phyloP scores from a whole-genome alignment of 1,140 invertebrate genomes.

The Oncopodura yosiiana region DNA sequence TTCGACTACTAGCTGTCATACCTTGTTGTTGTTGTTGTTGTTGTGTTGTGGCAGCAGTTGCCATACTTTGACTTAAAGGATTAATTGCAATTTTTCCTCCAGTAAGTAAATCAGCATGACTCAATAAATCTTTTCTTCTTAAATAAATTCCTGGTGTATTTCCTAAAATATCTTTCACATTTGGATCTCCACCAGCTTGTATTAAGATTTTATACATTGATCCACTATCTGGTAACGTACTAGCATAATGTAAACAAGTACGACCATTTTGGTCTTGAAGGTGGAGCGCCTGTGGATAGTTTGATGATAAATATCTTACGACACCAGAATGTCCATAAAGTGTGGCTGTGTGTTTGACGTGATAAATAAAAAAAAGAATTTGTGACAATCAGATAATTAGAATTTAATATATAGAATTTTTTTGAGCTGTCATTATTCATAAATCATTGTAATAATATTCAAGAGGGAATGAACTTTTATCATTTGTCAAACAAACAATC shows the following conservation, averaged over 20 bases:
- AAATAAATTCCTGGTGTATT: constrained; percentile 52
- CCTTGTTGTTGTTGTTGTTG: neutral
- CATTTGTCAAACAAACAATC: too few relatives aligned
- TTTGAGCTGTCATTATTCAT: too few relatives aligned
- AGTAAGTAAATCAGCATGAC: constrained; percentile 42
- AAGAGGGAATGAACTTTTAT: too few relatives aligned
- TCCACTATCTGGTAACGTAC: constrained; percentile 70
- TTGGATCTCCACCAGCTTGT: constrained; percentile 72
- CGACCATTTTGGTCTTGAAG: constrained; percentile 62
- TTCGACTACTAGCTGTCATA: neutral
- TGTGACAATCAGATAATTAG: too few relatives aligned
- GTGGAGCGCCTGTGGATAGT: constrained; percentile 17
- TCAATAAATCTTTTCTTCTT: constrained; percentile 55
- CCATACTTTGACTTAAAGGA: neutral
- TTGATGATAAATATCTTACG: too few relatives aligned
- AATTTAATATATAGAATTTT: too few relatives aligned
- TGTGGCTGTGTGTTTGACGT: constrained; percentile 77
- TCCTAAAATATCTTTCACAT: constrained; percentile 57
- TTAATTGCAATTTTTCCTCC: neutral
- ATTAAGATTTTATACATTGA: constrained; percentile 76
- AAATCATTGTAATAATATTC: too few relatives aligned
- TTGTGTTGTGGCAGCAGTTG: neutral
- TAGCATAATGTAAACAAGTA: constrained; percentile 84
- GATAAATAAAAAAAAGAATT: too few relatives aligned
- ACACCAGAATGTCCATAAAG: constrained; percentile 52